Percentiles rank a stretch among this genome's conserved stretches.
Conservation (phyloP, 2,113 vertebrate genomes). For the Megaceryle maxima region DNA sequence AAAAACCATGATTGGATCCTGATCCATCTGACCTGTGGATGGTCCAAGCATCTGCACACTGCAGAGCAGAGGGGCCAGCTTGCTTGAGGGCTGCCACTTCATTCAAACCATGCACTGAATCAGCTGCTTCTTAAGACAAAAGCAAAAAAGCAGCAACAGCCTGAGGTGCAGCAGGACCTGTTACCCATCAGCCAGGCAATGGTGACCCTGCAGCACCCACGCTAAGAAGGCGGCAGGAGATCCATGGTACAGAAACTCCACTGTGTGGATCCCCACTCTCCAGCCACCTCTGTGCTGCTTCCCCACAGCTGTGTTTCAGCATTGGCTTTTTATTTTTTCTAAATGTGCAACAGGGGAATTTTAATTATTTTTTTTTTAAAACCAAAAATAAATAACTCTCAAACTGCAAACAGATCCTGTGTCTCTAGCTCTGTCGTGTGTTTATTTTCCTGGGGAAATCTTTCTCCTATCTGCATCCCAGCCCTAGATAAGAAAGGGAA, state of each 20-base stretch:
- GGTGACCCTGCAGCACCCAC: neutral
- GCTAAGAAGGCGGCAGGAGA: neutral
- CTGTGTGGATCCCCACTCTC: accelerated
- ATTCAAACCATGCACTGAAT: neutral
- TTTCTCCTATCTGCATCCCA: neutral
- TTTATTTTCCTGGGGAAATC: slow-evolving; percentile 30
- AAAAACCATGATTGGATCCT: neutral
- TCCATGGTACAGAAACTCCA: neutral
- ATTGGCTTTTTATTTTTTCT: neutral
- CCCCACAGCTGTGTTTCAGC: neutral
- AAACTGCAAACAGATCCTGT: neutral
- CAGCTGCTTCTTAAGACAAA: neutral
- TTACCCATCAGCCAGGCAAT: neutral
- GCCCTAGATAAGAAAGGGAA: neutral
- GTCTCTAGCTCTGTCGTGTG: neutral
- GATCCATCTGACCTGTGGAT: neutral
- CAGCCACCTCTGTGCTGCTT: neutral
- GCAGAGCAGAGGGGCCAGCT: accelerated
- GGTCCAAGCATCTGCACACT: accelerated
- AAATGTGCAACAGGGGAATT: neutral
- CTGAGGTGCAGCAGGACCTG: neutral
- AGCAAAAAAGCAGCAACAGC: neutral
- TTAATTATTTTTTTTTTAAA: neutral
- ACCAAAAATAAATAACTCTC: slow-evolving; percentile 11
- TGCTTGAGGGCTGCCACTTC: neutral